Evolutionary conservation across 2,797 vertebrate species (phyloP), one percentile per base, ranked within the genome.

Genomic region (Pseudomugil gertrudae): DNA sequence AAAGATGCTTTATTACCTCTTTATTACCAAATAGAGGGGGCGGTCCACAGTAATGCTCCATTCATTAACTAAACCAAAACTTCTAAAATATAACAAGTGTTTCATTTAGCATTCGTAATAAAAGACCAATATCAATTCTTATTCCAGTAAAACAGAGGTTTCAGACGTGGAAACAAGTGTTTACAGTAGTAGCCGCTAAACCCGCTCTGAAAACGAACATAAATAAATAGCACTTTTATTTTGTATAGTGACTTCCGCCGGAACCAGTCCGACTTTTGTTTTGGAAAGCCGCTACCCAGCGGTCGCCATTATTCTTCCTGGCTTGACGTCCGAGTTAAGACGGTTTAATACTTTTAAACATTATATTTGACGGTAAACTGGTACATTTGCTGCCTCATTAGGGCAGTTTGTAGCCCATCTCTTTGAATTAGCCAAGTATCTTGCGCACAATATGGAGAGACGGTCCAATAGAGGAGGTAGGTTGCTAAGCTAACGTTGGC

Each of bases 271-370:
- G 76, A 81, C 89, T 90, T 90, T 92, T 92, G 88, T 90, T 92
- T 92, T 92, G 90, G 88, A 92, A 92, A 90, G 69, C 83, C 73
- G 69, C 64, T 64, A 29, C 14, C 17, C 21, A 72, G 74, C 81
- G 79, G 90, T 36, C 89, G 88, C 89, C 89, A 90, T 91, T 89
- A 92, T 90, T 91, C 71, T 91, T 66, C 87, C 79, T 88, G 90
- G 84, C 90, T 92, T 92, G 91, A 92, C 90, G 79, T 59, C 69
- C 74, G 40, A 57, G 8, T 63, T 23, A 77, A 84, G 65, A 76
- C 83, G 63, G 23, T 81, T 84, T 74, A 81, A 74, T 60, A 78
- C 36, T 76, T 86, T 80, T 54, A 62, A 72, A 69, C 38, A 9
- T 48, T 48, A 43, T 29, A 79, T 61, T 74, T 61, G 0, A 2